Evolutionary conservation across 1,140 invertebrate genomes (phyloP), one percentile per base, ranked within the genome.

Genomic region (Eumeta japonica): DNA sequence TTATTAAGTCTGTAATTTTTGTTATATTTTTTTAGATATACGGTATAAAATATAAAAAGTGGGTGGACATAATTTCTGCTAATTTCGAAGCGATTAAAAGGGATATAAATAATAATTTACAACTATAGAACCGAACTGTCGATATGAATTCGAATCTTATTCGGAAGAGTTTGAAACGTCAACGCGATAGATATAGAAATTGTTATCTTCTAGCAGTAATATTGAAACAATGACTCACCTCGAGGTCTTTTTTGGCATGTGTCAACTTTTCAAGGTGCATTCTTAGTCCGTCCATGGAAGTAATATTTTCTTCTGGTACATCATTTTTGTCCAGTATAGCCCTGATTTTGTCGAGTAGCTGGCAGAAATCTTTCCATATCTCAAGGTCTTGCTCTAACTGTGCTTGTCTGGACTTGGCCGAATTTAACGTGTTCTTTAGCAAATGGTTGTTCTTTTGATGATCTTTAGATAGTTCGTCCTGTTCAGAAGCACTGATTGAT

Each of bases 221-320:
- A n/a, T n/a, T n/a, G 19, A 34, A 35, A 40, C 36, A 16, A 35
- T 10, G 15, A 62, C 81, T 81, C 56, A 90, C 88, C 82, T 90
- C 82, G 42, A 90, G 79, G 59, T 89, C 88, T 45, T 85, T 86
- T 37, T 87, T 76, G 32, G 86, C 85, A 52, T 89, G 84, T 12
- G 83, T 81, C 40, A 91, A 78, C 62, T 89, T 90, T 57, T 89
- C 85, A 16, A 91, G 82, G 48, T 91, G 88, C 42, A 86, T 85
- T 45, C 88, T 82, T 1, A 94, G 68, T 2, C 83, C 86, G 30
- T 88, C 86, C 18, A 91, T 64, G 24, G 84, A 87, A 2, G 83
- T 82, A 3, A 89, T 84, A 0, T 85, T 81, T 41, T 90, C 87
- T 49, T 92, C 87, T 7, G 76, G 78, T 44, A 90, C 86, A 47